phyloP scores from a whole-genome alignment of 2,797 vertebrate genomes.

The Coilia nasus region DNA sequence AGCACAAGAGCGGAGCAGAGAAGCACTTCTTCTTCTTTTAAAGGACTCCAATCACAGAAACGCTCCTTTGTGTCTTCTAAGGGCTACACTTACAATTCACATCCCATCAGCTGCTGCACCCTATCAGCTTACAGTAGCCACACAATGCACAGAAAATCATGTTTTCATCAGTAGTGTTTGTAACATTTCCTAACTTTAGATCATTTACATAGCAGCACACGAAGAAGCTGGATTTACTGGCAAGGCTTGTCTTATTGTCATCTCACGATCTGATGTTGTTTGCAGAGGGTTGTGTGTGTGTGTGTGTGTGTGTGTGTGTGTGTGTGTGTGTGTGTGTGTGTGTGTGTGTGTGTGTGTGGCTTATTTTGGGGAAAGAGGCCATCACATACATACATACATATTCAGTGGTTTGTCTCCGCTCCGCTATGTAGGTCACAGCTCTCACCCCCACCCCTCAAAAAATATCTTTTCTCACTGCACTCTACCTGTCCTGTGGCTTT shows the following conservation, averaged over 20 bases:
- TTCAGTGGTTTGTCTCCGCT: background rate
- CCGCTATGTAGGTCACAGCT: conserved; percentile 12
- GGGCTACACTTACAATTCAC: too few relatives aligned
- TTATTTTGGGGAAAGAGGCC: conserved; percentile 9
- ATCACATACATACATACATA: background rate
- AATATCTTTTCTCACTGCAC: background rate
- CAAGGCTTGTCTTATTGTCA: background rate
- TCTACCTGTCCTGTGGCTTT: background rate
- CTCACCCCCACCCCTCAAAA: background rate
- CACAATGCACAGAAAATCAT: background rate
- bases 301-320: too few relatives aligned
- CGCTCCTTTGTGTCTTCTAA: too few relatives aligned
- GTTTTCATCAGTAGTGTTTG: background rate
- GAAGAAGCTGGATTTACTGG: background rate
- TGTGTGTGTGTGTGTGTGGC: background rate
- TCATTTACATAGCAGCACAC: background rate
- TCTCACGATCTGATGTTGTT: background rate
- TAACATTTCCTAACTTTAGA: background rate
- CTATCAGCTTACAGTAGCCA: too few relatives aligned
- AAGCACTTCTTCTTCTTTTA: too few relatives aligned
- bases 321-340: too few relatives aligned
- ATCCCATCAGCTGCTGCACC: too few relatives aligned
- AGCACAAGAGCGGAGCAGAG: background rate
- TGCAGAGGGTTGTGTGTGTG: too few relatives aligned
- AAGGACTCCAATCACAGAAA: background rate